Evolutionary conservation across 2,797 vertebrate genomes (phyloP).

Genomic region (Phyllotis vaccarum): DNA sequence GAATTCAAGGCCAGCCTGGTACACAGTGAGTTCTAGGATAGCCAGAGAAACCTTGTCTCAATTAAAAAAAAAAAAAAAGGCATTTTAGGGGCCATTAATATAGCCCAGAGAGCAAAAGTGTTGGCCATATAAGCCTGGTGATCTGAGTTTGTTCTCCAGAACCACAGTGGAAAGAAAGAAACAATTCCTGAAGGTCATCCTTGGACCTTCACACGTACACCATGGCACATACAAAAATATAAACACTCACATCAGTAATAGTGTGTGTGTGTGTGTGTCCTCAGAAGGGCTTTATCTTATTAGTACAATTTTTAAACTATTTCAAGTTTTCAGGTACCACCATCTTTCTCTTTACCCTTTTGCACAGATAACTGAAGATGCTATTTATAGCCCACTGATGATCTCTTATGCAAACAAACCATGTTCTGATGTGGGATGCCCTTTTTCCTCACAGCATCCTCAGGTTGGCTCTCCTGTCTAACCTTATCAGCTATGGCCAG

Average conservation of each 20-base stretch:
- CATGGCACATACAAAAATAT: neutral
- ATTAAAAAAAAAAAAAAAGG: no score
- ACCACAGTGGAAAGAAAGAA: neutral
- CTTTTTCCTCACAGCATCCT: no score
- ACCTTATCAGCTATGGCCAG: no score
- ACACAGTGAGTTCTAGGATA: no score
- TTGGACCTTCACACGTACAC: neutral
- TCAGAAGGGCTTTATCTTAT: neutral
- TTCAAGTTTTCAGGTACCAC: neutral
- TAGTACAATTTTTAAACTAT: neutral
- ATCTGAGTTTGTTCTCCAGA: neutral
- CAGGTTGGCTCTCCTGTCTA: no score
- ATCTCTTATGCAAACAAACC: neutral
- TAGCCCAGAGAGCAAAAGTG: neutral
- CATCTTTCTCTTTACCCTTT: neutral
- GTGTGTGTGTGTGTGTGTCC: neutral
- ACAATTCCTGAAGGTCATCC: neutral
- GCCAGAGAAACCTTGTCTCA: no score
- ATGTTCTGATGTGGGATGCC: neutral
- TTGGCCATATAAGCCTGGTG: neutral
- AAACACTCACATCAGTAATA: no score
- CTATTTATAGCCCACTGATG: neutral
- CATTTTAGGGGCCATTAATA: no score
- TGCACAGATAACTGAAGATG: neutral
- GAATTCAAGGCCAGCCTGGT: no score